Percentiles rank a stretch among this genome's conserved stretches.
These are phyloP conservation scores for Drosophila hamatofila DNA, from an alignment of 2,888 invertebrate genomes.

Conservation along the genomic window DNA sequence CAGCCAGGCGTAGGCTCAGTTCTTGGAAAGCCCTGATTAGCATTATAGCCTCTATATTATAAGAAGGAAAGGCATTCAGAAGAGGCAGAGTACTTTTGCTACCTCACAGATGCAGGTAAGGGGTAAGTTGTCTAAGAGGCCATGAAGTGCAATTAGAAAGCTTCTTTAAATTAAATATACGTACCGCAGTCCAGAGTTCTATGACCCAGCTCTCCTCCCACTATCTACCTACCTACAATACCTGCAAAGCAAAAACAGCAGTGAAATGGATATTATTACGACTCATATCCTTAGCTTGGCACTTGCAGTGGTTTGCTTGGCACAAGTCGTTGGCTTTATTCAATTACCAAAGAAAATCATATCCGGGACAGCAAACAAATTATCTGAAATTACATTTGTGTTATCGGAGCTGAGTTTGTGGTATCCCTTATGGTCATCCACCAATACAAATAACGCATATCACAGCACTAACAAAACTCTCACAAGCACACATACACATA, in stretches of 20 bases:
- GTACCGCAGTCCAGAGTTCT: background rate
- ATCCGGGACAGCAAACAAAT: conserved; percentile 67
- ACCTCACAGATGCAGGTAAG: too few relatives aligned
- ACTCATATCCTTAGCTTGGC: conserved; percentile 1
- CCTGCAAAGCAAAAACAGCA: background rate
- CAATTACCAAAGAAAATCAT: conserved; percentile 54
- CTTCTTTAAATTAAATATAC: background rate
- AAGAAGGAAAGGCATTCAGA: background rate
- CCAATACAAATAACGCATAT: conserved; percentile 56
- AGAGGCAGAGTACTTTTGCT: background rate
- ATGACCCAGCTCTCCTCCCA: background rate
- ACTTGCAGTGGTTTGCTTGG: background rate
- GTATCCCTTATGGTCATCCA: conserved; percentile 58
- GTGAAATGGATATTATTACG: background rate
- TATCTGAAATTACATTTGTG: conserved; percentile 62
- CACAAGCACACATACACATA: conserved; percentile 30
- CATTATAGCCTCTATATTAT: background rate
- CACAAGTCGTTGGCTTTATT: conserved; percentile 41
- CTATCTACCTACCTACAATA: background rate
- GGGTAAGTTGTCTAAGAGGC: background rate
- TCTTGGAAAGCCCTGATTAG: background rate
- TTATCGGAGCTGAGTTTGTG: conserved; percentile 41
- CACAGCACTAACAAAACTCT: conserved; percentile 37
- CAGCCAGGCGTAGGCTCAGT: background rate
- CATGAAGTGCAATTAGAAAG: background rate